Conservation (phyloP, 2,888 invertebrate genomes). For the Drosophila conformis region DNA sequence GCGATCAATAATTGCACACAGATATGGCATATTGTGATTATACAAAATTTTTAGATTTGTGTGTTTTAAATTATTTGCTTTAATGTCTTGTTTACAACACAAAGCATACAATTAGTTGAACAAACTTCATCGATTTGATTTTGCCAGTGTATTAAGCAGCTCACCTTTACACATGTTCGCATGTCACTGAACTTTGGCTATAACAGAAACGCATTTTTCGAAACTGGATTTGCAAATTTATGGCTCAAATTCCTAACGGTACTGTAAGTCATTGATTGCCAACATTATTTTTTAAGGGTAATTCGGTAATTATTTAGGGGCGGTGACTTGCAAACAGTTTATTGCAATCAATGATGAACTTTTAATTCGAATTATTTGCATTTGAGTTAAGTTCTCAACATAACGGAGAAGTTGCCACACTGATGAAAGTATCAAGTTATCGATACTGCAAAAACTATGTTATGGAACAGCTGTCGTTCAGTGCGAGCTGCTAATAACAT, state of each 20-base stretch:
- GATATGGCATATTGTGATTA: conserved; percentile 10
- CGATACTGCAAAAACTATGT: conserved; percentile 9
- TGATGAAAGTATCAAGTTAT: conserved; percentile 1
- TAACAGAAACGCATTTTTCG: conserved; percentile 36
- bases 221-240: conserved; percentile 57
- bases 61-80: conserved; percentile 13
- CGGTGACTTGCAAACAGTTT: neutral
- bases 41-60: neutral
- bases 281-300: conserved; percentile 14
- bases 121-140: conserved; percentile 38
- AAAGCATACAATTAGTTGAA: conserved; percentile 35
- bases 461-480: conserved; percentile 1
- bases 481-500: neutral
- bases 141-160: conserved; percentile 13
- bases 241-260: conserved; percentile 35
- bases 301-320: conserved; percentile 12
- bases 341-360: neutral
- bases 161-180: conserved; percentile 24
- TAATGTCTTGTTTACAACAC: conserved; percentile 37
- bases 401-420: conserved; percentile 28
- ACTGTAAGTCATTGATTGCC: conserved; percentile 23
- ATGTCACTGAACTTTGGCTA: conserved; percentile 51
- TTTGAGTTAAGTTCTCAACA: neutral
- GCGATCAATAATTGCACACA: conserved; percentile 1
- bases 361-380: conserved; percentile 1